phyloP scores from a whole-genome alignment of 2,797 vertebrate species.

The Ptychadena robeensis region DNA sequence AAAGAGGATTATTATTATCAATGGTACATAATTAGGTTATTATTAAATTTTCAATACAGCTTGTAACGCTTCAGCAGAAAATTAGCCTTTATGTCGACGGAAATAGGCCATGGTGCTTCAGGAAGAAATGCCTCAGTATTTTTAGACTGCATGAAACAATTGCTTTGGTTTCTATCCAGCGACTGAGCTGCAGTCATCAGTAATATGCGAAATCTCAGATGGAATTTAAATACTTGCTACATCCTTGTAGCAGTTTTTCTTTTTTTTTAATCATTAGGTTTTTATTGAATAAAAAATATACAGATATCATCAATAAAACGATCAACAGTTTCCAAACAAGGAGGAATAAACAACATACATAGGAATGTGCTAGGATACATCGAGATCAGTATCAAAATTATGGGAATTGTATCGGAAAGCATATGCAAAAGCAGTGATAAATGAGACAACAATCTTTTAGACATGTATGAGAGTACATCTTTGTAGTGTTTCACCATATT shows the following conservation, averaged over 20 bases:
- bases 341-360: no score
- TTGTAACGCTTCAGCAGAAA: constrained; percentile 30
- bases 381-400: no score
- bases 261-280: no score
- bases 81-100: constrained; percentile 28
- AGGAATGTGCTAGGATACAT: no score
- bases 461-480: no score
- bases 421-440: no score
- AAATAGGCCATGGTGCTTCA: constrained; percentile 38
- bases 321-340: no score
- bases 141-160: constrained; percentile 51
- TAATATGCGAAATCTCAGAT: constrained; percentile 29
- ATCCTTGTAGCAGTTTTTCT: neutral
- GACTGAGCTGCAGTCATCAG: constrained; percentile 8
- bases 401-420: no score
- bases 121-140: constrained; percentile 32
- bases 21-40: constrained; percentile 48
- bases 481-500: no score
- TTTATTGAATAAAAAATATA: no score
- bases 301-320: no score
- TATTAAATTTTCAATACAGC: constrained; percentile 49
- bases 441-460: no score
- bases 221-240: constrained; percentile 1
- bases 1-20: constrained; percentile 48
- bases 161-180: constrained; percentile 23